These are phyloP conservation scores for Neotoma lepida DNA, from an alignment of 2,113 vertebrate genomes.

Conservation along the genomic window DNA sequence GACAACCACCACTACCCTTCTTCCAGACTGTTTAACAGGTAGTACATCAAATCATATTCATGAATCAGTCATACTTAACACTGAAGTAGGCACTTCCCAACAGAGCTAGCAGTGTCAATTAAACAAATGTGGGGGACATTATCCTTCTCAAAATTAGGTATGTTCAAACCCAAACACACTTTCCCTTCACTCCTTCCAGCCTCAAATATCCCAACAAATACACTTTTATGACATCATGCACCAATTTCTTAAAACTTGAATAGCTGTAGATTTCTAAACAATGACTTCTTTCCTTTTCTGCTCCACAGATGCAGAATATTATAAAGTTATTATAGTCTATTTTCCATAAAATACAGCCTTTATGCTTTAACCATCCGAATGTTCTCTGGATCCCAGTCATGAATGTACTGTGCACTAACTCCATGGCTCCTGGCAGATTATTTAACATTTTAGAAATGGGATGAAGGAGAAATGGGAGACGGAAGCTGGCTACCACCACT, in stretches of 20 bases:
- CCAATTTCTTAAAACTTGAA: conserved; percentile 25
- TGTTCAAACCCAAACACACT: not conserved
- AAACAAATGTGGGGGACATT: not conserved
- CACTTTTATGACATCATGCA: conserved; percentile 7
- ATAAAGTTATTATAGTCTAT: not conserved
- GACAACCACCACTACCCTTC: not conserved
- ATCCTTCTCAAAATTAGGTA: not conserved
- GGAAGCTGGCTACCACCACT: not conserved
- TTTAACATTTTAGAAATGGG: not conserved
- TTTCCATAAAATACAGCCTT: not conserved
- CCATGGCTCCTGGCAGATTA: not conserved
- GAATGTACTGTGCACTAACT: not conserved
- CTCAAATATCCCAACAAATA: not conserved
- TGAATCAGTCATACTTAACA: not conserved
- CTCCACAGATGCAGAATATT: not conserved
- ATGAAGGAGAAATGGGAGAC: not conserved
- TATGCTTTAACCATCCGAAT: not conserved
- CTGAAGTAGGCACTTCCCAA: not conserved
- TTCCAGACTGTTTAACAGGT: not conserved
- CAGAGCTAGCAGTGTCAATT: not conserved
- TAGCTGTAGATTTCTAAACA: not conserved
- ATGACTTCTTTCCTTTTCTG: not conserved
- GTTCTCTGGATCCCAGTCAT: not conserved
- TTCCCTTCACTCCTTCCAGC: not conserved
- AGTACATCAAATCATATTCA: not conserved